Conservation (phyloP, 2,797 vertebrate species). For the Natrix natrix region DNA sequence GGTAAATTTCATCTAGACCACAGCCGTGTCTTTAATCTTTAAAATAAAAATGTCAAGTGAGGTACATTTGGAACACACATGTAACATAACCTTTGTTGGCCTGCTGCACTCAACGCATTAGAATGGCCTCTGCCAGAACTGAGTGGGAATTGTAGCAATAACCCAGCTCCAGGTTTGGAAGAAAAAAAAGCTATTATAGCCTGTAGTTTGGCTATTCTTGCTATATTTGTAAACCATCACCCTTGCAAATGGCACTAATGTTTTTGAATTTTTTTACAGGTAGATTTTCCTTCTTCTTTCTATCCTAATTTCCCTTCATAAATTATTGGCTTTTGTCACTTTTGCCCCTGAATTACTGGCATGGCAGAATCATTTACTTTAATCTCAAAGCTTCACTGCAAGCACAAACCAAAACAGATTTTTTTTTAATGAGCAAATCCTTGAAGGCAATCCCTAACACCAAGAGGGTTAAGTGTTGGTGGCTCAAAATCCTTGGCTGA, state of each 20-base stretch:
- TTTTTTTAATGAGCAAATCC: background rate
- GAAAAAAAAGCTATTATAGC: background rate
- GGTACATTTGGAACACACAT: background rate
- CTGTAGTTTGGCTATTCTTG: background rate
- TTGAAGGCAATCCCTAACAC: background rate
- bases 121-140: background rate
- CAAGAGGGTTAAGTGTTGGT: background rate
- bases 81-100: background rate
- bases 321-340: background rate
- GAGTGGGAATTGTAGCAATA: background rate
- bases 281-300: background rate
- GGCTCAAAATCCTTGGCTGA: background rate
- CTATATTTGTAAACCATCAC: background rate
- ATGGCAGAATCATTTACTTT: background rate
- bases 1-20: background rate
- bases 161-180: background rate
- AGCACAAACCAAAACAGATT: background rate
- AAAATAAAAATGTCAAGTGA: background rate
- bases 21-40: background rate
- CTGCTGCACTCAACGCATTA: background rate
- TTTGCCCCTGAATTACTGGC: background rate
- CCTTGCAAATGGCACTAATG: background rate
- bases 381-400: background rate
- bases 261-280: background rate
- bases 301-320: background rate